Conservation (phyloP, 1,140 invertebrate species). For the Philotrypesis tridentata region DNA sequence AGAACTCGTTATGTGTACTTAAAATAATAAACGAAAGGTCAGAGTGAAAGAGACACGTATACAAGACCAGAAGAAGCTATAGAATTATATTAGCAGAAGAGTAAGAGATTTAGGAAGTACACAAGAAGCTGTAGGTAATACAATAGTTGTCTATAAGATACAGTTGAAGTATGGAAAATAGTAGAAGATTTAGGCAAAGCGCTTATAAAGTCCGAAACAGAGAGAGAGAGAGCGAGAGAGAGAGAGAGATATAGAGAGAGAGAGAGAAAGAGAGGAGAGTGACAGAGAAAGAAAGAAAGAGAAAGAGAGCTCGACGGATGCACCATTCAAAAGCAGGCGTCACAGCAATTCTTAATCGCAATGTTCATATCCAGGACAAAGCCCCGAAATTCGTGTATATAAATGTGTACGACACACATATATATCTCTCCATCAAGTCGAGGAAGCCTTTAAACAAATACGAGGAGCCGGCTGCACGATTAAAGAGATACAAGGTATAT, state of each 20-base stretch:
- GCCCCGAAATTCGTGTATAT: background rate
- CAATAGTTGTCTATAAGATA: background rate
- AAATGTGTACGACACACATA: too few relatives aligned
- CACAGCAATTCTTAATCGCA: conserved; percentile 3
- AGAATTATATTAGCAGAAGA: background rate
- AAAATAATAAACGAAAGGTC: background rate
- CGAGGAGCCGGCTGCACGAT: background rate
- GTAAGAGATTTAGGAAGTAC: background rate
- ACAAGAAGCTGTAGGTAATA: background rate
- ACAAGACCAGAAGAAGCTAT: background rate
- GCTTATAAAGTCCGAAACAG: background rate
- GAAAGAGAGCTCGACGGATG: background rate
- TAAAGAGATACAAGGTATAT: too few relatives aligned
- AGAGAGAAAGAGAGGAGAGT: too few relatives aligned
- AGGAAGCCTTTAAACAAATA: background rate
- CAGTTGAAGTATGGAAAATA: conserved; percentile 4
- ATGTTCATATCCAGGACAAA: conserved; percentile 29
- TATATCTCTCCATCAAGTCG: background rate
- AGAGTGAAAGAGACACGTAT: background rate
- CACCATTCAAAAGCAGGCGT: conserved; percentile 29
- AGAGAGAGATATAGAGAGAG: too few relatives aligned
- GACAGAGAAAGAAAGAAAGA: too few relatives aligned
- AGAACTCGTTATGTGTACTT: background rate
- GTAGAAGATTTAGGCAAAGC: background rate
- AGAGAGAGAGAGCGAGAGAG: too few relatives aligned